A percentile compares a stretch with the other conserved stretches of the same genome.
Evolutionary conservation across 2,797 vertebrate genomes (phyloP).

Genomic region (Scomberomorus guttatus): DNA sequence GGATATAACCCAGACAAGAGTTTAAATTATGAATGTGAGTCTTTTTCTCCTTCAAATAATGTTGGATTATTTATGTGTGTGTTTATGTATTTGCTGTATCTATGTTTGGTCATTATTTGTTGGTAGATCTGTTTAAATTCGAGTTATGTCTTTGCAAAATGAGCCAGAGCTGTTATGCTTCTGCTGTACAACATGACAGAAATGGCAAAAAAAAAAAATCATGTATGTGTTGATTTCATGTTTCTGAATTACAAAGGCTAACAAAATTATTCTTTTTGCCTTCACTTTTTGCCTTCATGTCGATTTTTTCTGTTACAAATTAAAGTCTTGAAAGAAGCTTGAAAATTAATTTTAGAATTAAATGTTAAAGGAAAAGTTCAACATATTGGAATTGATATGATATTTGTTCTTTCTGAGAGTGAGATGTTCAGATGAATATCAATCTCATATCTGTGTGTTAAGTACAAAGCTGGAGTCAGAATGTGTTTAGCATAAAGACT

Average conservation of each 20-base stretch:
- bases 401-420: no score
- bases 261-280: slow-evolving; percentile 11
- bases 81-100: slow-evolving; percentile 36
- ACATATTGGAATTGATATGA: no score
- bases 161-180: slow-evolving; percentile 4
- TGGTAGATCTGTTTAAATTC: slow-evolving; percentile 13
- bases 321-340: neutral
- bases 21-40: slow-evolving; percentile 10
- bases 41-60: slow-evolving; percentile 9
- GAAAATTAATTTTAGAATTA: neutral
- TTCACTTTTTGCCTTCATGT: neutral
- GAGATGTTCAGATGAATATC: no score
- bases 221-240: slow-evolving; percentile 28
- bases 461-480: no score
- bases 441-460: no score
- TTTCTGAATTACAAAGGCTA: slow-evolving; percentile 24
- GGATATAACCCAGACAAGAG: neutral
- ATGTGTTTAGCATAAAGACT: no score
- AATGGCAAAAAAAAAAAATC: neutral
- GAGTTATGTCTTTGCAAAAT: slow-evolving; percentile 18
- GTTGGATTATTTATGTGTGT: slow-evolving; percentile 5
- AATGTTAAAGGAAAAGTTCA: neutral
- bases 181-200: neutral
- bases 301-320: neutral
- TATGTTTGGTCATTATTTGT: slow-evolving; percentile 19